phyloP scores from a whole-genome alignment of 2,888 invertebrate genomes.

The Teleiodes luculella region DNA sequence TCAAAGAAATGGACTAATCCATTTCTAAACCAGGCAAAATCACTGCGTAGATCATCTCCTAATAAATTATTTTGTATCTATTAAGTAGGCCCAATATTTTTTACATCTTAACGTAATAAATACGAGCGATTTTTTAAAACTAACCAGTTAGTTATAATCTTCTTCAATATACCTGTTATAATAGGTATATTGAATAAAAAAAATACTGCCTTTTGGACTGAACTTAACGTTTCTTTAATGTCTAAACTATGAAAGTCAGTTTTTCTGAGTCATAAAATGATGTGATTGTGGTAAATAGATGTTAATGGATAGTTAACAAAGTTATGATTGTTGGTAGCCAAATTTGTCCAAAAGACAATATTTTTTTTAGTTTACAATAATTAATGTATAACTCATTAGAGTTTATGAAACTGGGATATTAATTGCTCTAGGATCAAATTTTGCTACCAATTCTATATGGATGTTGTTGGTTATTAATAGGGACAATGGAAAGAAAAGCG shows the following conservation, averaged over 20 bases:
- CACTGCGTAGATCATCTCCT: no score
- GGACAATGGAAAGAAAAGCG: neutral
- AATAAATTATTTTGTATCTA: no score
- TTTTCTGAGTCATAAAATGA: conserved; percentile 12
- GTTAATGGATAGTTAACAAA: conserved; percentile 3
- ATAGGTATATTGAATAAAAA: conserved; percentile 5
- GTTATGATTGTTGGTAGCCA: conserved; percentile 65
- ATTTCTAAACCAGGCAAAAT: no score
- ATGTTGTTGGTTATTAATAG: neutral
- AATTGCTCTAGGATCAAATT: conserved; percentile 45
- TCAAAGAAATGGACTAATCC: no score
- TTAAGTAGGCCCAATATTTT: no score
- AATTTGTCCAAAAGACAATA: conserved; percentile 74
- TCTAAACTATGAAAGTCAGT: neutral
- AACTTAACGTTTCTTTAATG: neutral
- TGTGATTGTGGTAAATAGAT: neutral
- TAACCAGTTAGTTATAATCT: no score
- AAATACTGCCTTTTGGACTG: conserved; percentile 69
- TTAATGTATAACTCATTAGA: conserved; percentile 20
- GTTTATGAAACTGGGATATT: conserved; percentile 15
- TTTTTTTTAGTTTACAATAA: conserved; percentile 27
- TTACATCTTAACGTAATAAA: no score
- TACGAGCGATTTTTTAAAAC: no score
- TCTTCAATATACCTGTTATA: no score
- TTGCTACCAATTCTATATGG: conserved; percentile 60